These are phyloP conservation scores for Ornithorhynchus anatinus DNA, from an alignment of 2,113 vertebrate genomes.

Conservation along the genomic window DNA sequence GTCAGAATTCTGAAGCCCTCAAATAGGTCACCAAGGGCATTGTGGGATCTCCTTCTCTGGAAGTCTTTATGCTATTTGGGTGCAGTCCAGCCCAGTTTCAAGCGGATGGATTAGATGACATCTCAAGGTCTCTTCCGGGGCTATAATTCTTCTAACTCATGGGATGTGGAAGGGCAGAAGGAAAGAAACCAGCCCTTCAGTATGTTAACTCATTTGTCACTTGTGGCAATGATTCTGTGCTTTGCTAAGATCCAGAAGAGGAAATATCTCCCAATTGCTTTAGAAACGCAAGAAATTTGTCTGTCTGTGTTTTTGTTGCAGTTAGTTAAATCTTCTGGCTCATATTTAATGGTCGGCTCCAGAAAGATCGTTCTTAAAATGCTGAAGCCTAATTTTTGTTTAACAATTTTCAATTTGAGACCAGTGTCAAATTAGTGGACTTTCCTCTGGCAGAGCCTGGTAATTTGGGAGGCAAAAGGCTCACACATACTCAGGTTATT, in stretches of 20 bases:
- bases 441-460: constrained; percentile 56
- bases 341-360: constrained; percentile 14
- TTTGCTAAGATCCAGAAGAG: not conserved
- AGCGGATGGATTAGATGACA: too few species aligned
- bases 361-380: constrained; percentile 42
- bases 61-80: too few species aligned
- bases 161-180: not conserved
- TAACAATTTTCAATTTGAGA: constrained; percentile 54
- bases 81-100: too few species aligned
- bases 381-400: constrained; percentile 50
- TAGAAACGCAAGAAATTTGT: constrained; percentile 18
- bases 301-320: constrained; percentile 43
- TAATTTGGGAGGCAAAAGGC: constrained; percentile 52
- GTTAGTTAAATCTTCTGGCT: constrained; percentile 51
- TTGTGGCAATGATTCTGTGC: not conserved
- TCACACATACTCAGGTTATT: constrained; percentile 61
- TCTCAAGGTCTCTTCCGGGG: not conserved
- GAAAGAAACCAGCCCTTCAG: constrained; percentile 26
- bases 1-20: too few species aligned
- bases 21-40: too few species aligned
- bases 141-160: not conserved
- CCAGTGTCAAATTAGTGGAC: constrained; percentile 49
- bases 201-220: not conserved
- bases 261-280: not conserved
- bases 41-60: too few species aligned